Conservation (phyloP, 2,113 vertebrate species). For the Callorhinus ursinus region DNA sequence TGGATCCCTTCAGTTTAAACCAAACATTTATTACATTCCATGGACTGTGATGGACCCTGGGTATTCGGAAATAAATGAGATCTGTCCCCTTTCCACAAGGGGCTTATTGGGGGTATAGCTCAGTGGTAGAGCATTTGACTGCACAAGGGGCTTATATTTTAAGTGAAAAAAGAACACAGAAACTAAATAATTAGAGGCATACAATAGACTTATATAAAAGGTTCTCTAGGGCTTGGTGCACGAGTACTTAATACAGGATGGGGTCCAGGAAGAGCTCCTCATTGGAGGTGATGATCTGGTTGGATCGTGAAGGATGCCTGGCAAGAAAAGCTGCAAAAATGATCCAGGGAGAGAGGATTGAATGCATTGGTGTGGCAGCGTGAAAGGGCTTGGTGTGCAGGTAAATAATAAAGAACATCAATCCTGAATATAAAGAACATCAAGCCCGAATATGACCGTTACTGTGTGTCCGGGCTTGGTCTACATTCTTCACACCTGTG, state of each 20-base stretch:
- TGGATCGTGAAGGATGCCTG: neutral
- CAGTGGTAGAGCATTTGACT: no score
- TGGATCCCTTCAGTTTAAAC: neutral
- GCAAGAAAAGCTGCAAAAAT: rapidly evolving
- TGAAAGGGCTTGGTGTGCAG: rapidly evolving
- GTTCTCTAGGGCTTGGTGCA: rapidly evolving
- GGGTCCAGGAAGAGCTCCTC: neutral
- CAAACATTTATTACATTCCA: neutral
- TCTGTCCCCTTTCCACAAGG: neutral
- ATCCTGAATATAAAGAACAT: rapidly evolving
- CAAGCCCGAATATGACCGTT: rapidly evolving
- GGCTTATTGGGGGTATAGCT: no score
- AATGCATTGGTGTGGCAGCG: rapidly evolving
- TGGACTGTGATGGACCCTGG: neutral
- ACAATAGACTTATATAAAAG: rapidly evolving
- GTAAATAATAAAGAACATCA: neutral
- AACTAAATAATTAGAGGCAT: neutral
- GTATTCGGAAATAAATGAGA: neutral
- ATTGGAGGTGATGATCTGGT: rapidly evolving
- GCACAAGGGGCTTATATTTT: neutral
- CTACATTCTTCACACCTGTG: rapidly evolving
- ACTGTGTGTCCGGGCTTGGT: rapidly evolving
- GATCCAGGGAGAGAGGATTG: no score
- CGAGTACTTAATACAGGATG: rapidly evolving
- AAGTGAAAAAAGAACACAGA: neutral